Evolutionary conservation across 2,797 vertebrate species (phyloP).

Genomic region (Anableps anableps): DNA sequence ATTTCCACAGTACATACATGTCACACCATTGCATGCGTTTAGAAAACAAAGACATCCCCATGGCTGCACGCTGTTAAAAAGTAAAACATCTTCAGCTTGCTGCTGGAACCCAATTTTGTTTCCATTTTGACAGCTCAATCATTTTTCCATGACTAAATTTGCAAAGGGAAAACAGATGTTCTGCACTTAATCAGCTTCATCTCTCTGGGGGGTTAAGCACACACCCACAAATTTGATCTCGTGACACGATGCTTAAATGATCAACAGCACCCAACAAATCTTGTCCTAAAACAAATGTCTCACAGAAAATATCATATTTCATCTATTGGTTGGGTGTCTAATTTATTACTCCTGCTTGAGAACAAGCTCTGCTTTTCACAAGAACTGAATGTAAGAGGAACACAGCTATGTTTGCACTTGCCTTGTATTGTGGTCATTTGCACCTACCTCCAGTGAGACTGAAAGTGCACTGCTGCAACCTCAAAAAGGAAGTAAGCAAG

Average conservation of each 20-base stretch:
- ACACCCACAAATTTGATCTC: conserved; percentile 29
- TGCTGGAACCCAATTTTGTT: conserved; percentile 13
- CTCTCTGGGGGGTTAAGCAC: conserved; percentile 28
- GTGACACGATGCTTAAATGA: conserved; percentile 17
- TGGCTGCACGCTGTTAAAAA: conserved; percentile 10
- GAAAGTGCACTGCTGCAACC: conserved; percentile 57
- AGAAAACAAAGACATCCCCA: conserved; percentile 4
- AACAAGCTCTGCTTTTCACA: conserved; percentile 56
- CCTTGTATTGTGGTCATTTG: conserved; percentile 74
- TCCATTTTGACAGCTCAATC: conserved; percentile 27
- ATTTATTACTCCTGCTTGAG: conserved; percentile 5
- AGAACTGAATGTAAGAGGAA: conserved; percentile 48
- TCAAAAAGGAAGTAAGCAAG: conserved; percentile 78
- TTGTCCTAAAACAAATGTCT: background rate
- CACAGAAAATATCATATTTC: conserved; percentile 11
- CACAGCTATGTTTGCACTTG: conserved; percentile 52
- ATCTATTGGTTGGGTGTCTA: background rate
- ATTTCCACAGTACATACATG: background rate
- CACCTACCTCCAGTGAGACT: conserved; percentile 54
- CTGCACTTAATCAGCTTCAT: conserved; percentile 9
- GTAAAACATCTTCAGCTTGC: conserved; percentile 18
- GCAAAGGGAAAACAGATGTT: conserved; percentile 22
- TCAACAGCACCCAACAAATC: conserved; percentile 7
- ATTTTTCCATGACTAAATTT: conserved; percentile 30
- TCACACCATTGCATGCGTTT: background rate